Evolutionary conservation across 1,140 invertebrate species (phyloP).

Genomic region (Lucilia cuprina): DNA sequence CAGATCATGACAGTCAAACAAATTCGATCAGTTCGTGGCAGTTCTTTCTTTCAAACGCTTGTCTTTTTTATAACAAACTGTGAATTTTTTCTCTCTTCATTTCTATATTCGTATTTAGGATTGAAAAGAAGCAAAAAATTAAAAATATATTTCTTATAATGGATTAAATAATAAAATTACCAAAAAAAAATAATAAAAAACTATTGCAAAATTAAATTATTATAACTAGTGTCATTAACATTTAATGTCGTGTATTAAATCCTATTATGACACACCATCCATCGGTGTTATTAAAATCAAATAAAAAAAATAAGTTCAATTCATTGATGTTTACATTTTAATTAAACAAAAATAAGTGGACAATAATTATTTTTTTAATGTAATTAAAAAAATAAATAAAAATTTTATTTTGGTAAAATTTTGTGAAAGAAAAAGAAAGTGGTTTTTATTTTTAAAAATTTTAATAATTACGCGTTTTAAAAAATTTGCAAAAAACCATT

Average conservation of each 20-base stretch:
- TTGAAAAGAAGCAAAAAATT: too few relatives aligned
- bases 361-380: too few relatives aligned
- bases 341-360: background rate
- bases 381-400: too few relatives aligned
- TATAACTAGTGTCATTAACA: background rate
- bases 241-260: slow-evolving; percentile 4
- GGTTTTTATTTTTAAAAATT: too few relatives aligned
- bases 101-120: too few relatives aligned
- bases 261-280: background rate
- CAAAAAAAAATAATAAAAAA: background rate
- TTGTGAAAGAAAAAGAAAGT: too few relatives aligned
- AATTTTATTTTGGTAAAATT: too few relatives aligned
- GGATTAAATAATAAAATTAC: too few relatives aligned
- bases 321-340: background rate
- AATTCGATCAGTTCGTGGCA: slow-evolving; percentile 3
- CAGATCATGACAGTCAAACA: slow-evolving; percentile 30
- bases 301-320: background rate
- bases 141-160: too few relatives aligned
- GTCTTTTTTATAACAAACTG: background rate
- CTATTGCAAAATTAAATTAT: background rate
- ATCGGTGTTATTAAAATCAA: background rate
- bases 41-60: slow-evolving; percentile 17
- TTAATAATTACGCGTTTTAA: too few relatives aligned
- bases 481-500: too few relatives aligned
- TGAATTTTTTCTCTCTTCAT: too few relatives aligned